phyloP scores from a whole-genome alignment of 2,113 vertebrate genomes.

The Eclectus roratus region DNA sequence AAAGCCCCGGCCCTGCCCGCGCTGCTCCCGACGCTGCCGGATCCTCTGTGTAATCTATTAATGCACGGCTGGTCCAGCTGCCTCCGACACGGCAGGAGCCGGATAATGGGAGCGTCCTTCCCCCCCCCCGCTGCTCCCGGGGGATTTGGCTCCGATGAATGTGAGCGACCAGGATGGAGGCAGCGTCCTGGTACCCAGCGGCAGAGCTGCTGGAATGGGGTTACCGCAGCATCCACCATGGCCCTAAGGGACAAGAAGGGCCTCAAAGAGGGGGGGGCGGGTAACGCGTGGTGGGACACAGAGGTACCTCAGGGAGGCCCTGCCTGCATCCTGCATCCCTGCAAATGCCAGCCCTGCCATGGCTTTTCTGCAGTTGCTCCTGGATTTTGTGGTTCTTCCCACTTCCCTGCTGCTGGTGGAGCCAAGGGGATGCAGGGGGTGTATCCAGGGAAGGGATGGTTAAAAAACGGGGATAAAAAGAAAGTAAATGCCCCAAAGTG shows the following conservation, averaged over 20 bases:
- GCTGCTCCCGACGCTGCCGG: neutral
- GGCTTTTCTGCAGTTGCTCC: neutral
- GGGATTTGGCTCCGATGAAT: slow-evolving; percentile 41
- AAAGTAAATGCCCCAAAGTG: rapidly evolving
- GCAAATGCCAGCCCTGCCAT: neutral
- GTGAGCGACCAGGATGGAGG: neutral
- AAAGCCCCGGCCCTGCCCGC: neutral
- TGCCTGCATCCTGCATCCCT: neutral
- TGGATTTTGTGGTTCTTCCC: neutral
- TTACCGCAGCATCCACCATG: rapidly evolving
- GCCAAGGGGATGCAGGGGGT: neutral
- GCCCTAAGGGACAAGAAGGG: neutral
- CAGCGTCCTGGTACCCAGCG: neutral
- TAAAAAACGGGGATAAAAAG: rapidly evolving
- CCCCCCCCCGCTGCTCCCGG: slow-evolving; percentile 7
- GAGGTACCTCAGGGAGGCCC: neutral
- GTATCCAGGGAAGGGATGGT: neutral
- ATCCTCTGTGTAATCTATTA: slow-evolving; percentile 63
- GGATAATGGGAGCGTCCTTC: slow-evolving; percentile 15
- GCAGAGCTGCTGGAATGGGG: neutral
- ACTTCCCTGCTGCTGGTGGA: neutral
- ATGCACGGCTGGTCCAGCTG: slow-evolving; percentile 51
- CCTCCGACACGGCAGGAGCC: neutral
- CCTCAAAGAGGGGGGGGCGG: no score
- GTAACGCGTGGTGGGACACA: neutral